Conservation (phyloP, 2,113 vertebrate genomes). For the Cariama cristata region DNA sequence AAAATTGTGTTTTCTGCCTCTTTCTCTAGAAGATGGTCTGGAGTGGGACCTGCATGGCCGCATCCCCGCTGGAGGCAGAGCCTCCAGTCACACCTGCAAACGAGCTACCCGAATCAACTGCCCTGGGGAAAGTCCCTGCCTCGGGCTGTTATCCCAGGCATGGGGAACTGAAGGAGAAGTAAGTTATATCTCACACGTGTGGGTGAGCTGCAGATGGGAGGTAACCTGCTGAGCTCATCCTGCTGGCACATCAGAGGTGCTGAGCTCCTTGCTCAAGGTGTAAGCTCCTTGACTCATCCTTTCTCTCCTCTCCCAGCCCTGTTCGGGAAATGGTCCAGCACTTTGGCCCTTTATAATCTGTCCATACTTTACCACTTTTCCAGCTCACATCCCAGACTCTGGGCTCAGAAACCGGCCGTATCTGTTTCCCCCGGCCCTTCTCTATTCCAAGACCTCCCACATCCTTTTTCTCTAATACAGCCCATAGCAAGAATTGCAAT, state of each 20-base stretch:
- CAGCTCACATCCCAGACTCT: neutral
- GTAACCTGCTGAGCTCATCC: neutral
- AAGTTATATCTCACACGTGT: neutral
- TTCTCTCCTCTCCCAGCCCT: neutral
- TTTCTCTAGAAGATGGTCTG: neutral
- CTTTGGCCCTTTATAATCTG: neutral
- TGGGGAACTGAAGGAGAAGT: neutral
- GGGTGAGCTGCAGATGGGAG: neutral
- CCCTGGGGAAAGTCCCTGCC: neutral
- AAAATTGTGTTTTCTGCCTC: neutral
- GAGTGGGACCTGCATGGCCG: neutral
- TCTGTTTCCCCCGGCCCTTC: neutral
- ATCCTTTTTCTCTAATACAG: constrained; percentile 18
- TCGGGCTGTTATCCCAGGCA: neutral
- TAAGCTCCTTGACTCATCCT: neutral
- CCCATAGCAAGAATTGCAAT: neutral
- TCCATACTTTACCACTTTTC: neutral
- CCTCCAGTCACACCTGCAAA: neutral
- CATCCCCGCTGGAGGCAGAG: neutral
- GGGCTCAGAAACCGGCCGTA: neutral
- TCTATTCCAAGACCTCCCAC: constrained; percentile 56
- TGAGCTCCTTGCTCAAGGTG: neutral
- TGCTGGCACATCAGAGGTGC: neutral
- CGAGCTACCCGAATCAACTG: neutral
- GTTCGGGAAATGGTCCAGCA: neutral